Evolutionary conservation across 2,888 invertebrate genomes (phyloP).

Genomic region (Hypselothyrea guttata): DNA sequence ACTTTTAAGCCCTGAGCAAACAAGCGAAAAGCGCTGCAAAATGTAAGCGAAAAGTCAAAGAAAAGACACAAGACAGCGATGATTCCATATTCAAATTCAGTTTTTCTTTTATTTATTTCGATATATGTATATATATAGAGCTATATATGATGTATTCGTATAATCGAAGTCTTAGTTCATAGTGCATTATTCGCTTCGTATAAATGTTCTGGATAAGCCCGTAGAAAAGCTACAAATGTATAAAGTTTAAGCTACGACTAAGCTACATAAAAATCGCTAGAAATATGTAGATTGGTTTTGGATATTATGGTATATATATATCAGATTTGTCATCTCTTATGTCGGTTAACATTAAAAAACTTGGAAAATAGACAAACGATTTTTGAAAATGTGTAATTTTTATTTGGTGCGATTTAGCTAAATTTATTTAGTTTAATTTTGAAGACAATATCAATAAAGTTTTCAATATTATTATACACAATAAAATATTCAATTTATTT

Average conservation of each 20-base stretch:
- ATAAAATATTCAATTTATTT: too few relatives aligned
- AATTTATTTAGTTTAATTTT: too few relatives aligned
- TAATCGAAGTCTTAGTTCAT: constrained; percentile 60
- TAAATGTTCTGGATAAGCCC: constrained; percentile 51
- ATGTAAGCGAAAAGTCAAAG: constrained; percentile 5
- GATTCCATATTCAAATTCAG: constrained; percentile 7
- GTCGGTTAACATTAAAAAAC: too few relatives aligned
- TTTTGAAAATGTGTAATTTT: too few relatives aligned
- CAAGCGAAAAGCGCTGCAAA: constrained; percentile 6
- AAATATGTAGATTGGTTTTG: constrained; percentile 12
- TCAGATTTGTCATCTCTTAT: too few relatives aligned
- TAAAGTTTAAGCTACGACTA: constrained; percentile 45
- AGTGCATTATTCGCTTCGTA: constrained; percentile 58
- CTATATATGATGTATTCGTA: too few relatives aligned
- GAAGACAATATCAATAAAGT: too few relatives aligned
- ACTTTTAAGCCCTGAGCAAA: constrained; percentile 1
- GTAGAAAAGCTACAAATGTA: constrained; percentile 57
- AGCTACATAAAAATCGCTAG: constrained; percentile 66
- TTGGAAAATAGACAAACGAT: too few relatives aligned
- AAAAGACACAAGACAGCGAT: neutral
- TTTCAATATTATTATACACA: too few relatives aligned
- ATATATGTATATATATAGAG: too few relatives aligned
- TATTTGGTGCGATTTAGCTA: too few relatives aligned
- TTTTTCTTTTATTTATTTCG: constrained; percentile 53
- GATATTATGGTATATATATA: constrained; percentile 16